These are phyloP conservation scores for Hymenochirus boettgeri DNA, from an alignment of 2,113 vertebrate genomes.

Conservation along the genomic window DNA sequence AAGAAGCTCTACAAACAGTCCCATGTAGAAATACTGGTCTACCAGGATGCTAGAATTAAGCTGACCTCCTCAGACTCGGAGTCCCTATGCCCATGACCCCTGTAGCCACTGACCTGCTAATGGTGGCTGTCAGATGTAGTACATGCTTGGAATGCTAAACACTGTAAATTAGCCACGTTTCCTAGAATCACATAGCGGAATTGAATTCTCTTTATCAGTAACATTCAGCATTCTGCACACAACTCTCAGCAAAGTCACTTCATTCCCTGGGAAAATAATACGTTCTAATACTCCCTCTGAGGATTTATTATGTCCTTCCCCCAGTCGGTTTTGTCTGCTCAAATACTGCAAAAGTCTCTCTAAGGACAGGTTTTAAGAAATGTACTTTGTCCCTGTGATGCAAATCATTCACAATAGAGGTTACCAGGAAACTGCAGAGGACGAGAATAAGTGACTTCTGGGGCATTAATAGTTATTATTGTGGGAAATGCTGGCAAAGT, in stretches of 20 bases:
- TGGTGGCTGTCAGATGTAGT: too few species aligned
- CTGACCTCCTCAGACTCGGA: too few species aligned
- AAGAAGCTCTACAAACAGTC: too few species aligned
- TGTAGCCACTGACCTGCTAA: too few species aligned
- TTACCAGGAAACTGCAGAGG: constrained; percentile 22
- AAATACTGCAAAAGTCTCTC: constrained; percentile 30
- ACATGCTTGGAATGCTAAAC: not conserved
- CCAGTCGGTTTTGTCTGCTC: constrained; percentile 32
- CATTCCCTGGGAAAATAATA: constrained; percentile 24
- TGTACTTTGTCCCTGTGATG: constrained; percentile 24
- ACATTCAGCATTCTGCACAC: constrained; percentile 17
- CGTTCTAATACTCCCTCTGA: constrained; percentile 28
- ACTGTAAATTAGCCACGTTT: not conserved
- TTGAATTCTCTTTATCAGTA: constrained; percentile 12
- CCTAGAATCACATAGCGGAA: not conserved
- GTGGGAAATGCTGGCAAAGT: not conserved
- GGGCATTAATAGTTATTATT: constrained; percentile 1
- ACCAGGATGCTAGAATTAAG: too few species aligned
- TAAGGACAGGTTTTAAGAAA: constrained; percentile 23
- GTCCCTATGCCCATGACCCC: too few species aligned
- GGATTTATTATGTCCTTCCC: constrained; percentile 36
- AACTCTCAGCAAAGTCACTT: constrained; percentile 15
- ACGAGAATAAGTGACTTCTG: constrained; percentile 7
- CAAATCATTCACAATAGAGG: constrained; percentile 29
- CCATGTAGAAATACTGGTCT: too few species aligned